These are phyloP conservation scores for Syngnathus floridae DNA, from an alignment of 2,113 vertebrate species.

Conservation along the genomic window DNA sequence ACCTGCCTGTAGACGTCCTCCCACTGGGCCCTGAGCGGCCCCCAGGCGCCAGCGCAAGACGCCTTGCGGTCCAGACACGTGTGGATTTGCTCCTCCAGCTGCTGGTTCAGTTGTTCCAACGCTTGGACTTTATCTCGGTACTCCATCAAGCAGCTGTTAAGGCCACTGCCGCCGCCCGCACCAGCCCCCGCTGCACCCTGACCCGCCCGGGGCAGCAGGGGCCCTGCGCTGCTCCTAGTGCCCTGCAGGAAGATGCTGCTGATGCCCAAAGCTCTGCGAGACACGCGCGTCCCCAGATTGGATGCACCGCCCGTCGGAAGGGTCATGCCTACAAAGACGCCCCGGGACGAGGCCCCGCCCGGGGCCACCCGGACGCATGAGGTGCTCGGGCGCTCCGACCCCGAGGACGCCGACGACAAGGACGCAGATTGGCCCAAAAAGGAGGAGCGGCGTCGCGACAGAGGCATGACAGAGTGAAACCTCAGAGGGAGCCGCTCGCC, in stretches of 20 bases:
- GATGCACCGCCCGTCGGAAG: conserved; percentile 57
- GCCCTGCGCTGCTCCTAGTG: conserved; percentile 73
- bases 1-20: conserved; percentile 85
- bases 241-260: conserved; percentile 92
- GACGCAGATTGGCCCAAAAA: conserved; percentile 73
- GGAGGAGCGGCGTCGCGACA: conserved; percentile 80
- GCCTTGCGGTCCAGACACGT: conserved; percentile 80
- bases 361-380: conserved; percentile 1
- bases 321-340: conserved; percentile 74
- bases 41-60: conserved; percentile 73
- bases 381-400: conserved; percentile 54
- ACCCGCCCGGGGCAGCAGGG: conserved; percentile 58
- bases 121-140: conserved; percentile 86
- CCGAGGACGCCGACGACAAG: conserved; percentile 58
- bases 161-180: conserved; percentile 55
- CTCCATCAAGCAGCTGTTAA: conserved; percentile 82
- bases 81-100: conserved; percentile 85
- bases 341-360: conserved; percentile 38
- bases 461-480: conserved; percentile 73
- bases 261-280: conserved; percentile 85
- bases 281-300: conserved; percentile 78
- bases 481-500: conserved; percentile 32
- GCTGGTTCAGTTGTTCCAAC: conserved; percentile 83
- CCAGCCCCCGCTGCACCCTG: conserved; percentile 35
- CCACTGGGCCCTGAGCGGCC: conserved; percentile 74